phyloP scores from a whole-genome alignment of 1,140 invertebrate species.

The Conus ventricosus region DNA sequence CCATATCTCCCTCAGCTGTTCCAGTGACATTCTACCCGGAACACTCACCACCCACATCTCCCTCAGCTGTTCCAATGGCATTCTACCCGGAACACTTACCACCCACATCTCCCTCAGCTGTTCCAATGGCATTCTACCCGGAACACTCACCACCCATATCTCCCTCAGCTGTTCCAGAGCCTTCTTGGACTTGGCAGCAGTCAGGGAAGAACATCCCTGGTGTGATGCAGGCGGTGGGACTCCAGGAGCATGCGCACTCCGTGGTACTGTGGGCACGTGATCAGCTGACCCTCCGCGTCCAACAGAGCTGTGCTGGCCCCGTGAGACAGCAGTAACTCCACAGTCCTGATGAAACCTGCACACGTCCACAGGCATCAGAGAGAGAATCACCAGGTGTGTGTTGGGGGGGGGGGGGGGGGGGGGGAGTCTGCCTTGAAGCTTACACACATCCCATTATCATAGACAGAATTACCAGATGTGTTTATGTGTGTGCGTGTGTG shows the following conservation, averaged over 20 bases:
- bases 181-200: constrained; percentile 58
- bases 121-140: too few species aligned
- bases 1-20: too few species aligned
- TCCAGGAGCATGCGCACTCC: constrained; percentile 63
- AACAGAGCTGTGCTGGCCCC: constrained; percentile 65
- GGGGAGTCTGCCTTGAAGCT: too few species aligned
- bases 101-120: too few species aligned
- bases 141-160: constrained; percentile 61
- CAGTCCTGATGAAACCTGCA: constrained; percentile 62
- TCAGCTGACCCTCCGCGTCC: constrained; percentile 52
- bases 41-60: too few species aligned
- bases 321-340: constrained; percentile 54
- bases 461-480: too few species aligned
- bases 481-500: neutral
- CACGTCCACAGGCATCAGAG: neutral
- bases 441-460: too few species aligned
- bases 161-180: constrained; percentile 41
- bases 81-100: too few species aligned
- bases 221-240: constrained; percentile 55
- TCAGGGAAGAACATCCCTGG: constrained; percentile 54
- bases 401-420: too few species aligned
- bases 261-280: constrained; percentile 58
- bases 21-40: too few species aligned
- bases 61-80: too few species aligned
- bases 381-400: neutral